These are phyloP conservation scores for Euleptes europaea DNA, from an alignment of 2,113 vertebrate genomes.

Conservation along the genomic window DNA sequence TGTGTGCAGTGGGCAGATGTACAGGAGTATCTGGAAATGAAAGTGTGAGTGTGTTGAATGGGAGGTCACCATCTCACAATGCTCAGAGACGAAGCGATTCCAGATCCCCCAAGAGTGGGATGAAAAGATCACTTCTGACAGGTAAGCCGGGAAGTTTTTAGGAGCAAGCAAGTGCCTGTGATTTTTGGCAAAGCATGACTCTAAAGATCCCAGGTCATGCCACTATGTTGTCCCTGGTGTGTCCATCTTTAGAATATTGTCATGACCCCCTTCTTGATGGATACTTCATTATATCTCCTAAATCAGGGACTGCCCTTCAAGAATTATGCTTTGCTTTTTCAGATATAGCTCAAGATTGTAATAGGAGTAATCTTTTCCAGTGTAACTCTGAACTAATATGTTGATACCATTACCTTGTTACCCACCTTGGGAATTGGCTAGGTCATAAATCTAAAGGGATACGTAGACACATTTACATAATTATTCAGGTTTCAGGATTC, in stretches of 20 bases:
- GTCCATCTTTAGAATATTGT: not conserved
- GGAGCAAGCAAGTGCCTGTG: not conserved
- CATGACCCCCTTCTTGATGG: no score
- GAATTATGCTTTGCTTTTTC: no score
- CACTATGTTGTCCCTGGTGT: not conserved
- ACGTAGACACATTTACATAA: not conserved
- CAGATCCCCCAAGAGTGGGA: not conserved
- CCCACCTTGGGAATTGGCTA: not conserved
- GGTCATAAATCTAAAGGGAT: not conserved
- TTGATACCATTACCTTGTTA: not conserved
- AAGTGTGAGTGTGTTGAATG: accelerated
- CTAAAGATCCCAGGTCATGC: no score
- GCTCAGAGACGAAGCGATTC: no score
- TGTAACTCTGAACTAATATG: not conserved
- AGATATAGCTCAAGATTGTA: no score
- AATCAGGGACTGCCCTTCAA: no score
- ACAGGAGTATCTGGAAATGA: accelerated
- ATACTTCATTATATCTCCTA: no score
- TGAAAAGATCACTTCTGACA: not conserved
- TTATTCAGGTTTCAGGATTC: not conserved
- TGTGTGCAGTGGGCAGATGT: not conserved
- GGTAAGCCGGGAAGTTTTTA: not conserved
- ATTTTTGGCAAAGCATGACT: not conserved
- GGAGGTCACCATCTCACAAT: accelerated
- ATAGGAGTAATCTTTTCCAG: not conserved